Base-by-base conservation (phyloP, 2,888 invertebrate genomes). In the Apamea sordens region DNA sequence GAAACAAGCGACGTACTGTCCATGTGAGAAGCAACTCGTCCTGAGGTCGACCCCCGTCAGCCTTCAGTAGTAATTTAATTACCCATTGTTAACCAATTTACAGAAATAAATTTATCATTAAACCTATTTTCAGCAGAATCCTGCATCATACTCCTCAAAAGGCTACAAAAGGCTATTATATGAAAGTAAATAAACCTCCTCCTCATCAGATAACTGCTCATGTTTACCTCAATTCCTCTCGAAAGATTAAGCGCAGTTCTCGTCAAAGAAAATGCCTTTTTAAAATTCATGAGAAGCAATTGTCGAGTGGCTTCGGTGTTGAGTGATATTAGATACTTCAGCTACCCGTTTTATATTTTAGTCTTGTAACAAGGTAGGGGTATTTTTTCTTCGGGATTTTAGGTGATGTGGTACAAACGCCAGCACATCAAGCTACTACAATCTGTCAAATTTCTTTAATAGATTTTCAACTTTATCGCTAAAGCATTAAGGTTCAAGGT, bases 281-380 rank as follows among this genome's bases (percentile, higher is more conserved):
- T 95, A 95, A 95, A 95, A 95, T 95, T 95, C 95, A 95, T 95
- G 95, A 95, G 93, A 85, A 87, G 91, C 94, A 94, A 95, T 95
- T 94, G 94, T 94, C 91, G 93, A 93, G 92, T 91, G 90, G 91
- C 91, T 85, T 89, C 88, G 77, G 90, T 90, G 91, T 92, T 94
- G 93, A 95, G 93, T 93, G 93, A 94, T 94, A 95, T 95, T 94
- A 94, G 93, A 93, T 94, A 73, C 68, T 77, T 67, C 50, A 82
- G 86, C 72, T 44, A 64, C 61, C 47, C 36, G 47, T 32, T 24
- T 73, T 69, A 73, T 36, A 76, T 47, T 85, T 80, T 63, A 41
- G 64, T 65, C 56, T 71, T 68, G 28, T 65, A 64, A 64, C 53
- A 64, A 8, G 18, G 44, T 65, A 56, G 72, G 7, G 15, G 47